Evolutionary conservation across 2,888 invertebrate species (phyloP), one percentile per base, ranked within the genome.

Genomic region (Philereme vetulata): DNA sequence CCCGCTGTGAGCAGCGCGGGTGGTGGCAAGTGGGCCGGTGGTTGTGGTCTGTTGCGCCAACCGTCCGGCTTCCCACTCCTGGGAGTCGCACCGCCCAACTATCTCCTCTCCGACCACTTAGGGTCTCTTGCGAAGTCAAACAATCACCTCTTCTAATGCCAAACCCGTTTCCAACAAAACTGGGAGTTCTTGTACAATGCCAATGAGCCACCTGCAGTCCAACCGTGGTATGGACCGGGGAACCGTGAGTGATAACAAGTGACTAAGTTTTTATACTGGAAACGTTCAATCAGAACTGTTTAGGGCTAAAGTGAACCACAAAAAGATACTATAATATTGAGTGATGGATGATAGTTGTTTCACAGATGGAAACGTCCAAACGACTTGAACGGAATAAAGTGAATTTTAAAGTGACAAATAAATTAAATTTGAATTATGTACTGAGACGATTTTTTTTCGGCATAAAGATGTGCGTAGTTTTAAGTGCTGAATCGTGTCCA

Each of bases 41-140:
- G 95, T 86, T 89, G 95, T 89, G 88, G 95, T 72, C 80, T 95
- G 86, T 85, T 95, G 80, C 90, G 94, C 80, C 89, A 94, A 85
- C 93, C 90, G 66, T 93, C 92, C 46, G 94, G 93, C 76, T 95
- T 93, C 86, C 94, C 92, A 67, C 86, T 94, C 51, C 86, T 94
- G 50, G 92, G 93, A 46, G 93, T 93, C 44, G 93, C 93, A 43
- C 93, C 93, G 6, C 94, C 94, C 64, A 93, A 93, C 73, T 94
- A 94, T 75, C 88, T 94, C 46, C 88, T 94, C 56, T 94, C 94
- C 33, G 94, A 94, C 79, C 94, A 94, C 73, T 88, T 94, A 66
- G 94, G 94, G 67, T 93, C 94, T 10, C 90, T 93, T 62, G 90
- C 93, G 56, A 92, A 93, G 78, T 88, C 93, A 68, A 94, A 94